These are phyloP conservation scores for Hyalella azteca DNA, from an alignment of 2,888 invertebrate genomes.

Conservation along the genomic window DNA sequence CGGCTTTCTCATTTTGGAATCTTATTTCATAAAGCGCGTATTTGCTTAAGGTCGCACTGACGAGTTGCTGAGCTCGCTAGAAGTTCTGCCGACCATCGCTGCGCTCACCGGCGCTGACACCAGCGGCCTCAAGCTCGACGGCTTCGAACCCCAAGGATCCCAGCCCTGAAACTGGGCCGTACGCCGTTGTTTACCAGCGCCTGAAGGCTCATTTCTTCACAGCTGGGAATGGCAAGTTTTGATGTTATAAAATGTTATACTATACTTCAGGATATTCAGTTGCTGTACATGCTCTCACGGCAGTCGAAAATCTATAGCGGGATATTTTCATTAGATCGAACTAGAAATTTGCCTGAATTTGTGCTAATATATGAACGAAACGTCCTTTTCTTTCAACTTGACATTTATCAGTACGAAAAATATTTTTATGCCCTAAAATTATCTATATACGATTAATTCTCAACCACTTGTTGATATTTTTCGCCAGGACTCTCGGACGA, in stretches of 20 bases:
- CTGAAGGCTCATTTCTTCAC: not conserved
- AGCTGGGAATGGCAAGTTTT: not conserved
- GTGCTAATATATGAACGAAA: too few species aligned
- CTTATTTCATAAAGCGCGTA: not conserved
- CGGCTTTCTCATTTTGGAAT: not conserved
- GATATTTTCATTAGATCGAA: not conserved
- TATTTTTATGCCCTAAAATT: too few species aligned
- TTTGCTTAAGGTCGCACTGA: not conserved
- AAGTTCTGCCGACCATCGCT: slow-evolving; percentile 59
- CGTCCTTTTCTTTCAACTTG: too few species aligned
- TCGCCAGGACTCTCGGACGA: slow-evolving; percentile 52
- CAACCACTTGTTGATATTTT: too few species aligned
- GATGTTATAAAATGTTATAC: not conserved
- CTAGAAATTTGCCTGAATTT: too few species aligned
- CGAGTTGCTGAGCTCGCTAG: slow-evolving; percentile 58
- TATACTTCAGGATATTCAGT: not conserved
- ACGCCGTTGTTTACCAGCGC: not conserved
- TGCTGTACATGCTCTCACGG: not conserved
- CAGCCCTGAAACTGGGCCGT: not conserved
- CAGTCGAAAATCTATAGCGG: not conserved
- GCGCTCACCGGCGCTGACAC: slow-evolving; percentile 47
- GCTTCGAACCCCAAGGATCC: slow-evolving; percentile 53
- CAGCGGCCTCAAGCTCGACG: slow-evolving; percentile 58
- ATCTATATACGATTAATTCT: too few species aligned
- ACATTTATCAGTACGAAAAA: too few species aligned